phyloP scores from a whole-genome alignment of 2,797 vertebrate species.

The Masticophis lateralis region DNA sequence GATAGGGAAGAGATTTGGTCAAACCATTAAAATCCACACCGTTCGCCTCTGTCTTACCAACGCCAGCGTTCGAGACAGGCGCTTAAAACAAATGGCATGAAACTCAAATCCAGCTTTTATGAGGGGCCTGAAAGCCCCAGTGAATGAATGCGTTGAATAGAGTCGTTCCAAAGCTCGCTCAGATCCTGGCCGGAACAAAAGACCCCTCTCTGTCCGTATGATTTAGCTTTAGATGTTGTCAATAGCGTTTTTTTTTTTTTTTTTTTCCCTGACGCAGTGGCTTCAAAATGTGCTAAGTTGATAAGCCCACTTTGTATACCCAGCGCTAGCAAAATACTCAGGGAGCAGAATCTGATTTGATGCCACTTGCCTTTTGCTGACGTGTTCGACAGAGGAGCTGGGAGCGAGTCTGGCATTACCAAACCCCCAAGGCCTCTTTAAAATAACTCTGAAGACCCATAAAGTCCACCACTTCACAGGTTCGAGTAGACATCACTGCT shows the following conservation, averaged over 20 bases:
- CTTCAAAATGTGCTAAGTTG: not conserved
- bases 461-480: not conserved
- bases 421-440: not conserved
- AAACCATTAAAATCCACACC: not conserved
- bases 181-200: not conserved
- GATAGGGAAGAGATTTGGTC: not conserved
- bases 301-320: rapidly evolving
- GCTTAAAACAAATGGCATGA: not conserved
- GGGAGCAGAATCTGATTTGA: not conserved
- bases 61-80: not conserved
- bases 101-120: slow-evolving; percentile 4
- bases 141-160: not conserved
- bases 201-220: not conserved
- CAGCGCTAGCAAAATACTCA: not conserved
- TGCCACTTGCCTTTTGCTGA: slow-evolving; percentile 3
- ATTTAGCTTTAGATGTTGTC: not conserved
- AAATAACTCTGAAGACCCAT: not conserved
- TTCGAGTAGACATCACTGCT: not conserved
- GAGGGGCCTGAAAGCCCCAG: not conserved
- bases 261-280: not conserved
- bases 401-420: not conserved
- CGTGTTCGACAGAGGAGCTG: slow-evolving; percentile 29
- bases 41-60: not conserved
- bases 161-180: slow-evolving; percentile 1
- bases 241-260: not conserved